Evolutionary conservation across 2,888 invertebrate genomes (phyloP).

Genomic region (Crepidodera aurea): DNA sequence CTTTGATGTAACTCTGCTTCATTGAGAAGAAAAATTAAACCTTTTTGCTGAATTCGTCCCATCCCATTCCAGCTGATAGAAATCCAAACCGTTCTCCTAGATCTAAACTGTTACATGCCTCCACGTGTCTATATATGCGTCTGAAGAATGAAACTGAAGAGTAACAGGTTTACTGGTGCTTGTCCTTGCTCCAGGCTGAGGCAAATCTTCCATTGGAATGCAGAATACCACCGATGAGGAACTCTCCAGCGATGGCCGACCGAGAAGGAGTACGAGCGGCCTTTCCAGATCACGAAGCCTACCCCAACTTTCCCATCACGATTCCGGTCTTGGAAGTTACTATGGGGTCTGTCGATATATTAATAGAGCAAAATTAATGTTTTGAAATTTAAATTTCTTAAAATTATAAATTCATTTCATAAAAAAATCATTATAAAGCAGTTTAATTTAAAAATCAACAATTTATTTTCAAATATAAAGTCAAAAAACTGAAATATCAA

Average conservation of each 20-base stretch:
- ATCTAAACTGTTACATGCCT: neutral
- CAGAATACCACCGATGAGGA: constrained; percentile 58
- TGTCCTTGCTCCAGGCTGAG: constrained; percentile 41
- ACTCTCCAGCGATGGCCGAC: constrained; percentile 56
- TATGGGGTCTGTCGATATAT: constrained; percentile 56
- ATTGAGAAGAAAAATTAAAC: too few species aligned
- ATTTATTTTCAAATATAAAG: too few species aligned
- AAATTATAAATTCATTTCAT: too few species aligned
- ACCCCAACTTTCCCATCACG: constrained; percentile 70
- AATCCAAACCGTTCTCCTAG: neutral
- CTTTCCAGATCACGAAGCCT: constrained; percentile 73
- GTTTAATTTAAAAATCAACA: too few species aligned
- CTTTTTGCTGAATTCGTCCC: neutral
- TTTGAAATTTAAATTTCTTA: too few species aligned
- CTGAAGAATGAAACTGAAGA: constrained; percentile 48
- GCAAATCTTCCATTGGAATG: constrained; percentile 43
- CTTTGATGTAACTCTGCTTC: too few species aligned
- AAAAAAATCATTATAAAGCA: too few species aligned
- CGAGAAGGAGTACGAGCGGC: constrained; percentile 52
- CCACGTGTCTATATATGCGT: constrained; percentile 40
- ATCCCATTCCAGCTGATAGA: constrained; percentile 13
- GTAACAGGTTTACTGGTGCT: constrained; percentile 30
- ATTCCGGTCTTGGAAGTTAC: constrained; percentile 63
- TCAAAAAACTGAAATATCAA: too few species aligned
- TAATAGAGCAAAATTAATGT: too few species aligned